Percentiles rank a stretch among this genome's conserved stretches.
phyloP scores from a whole-genome alignment of 1,140 invertebrate genomes.

The Hesperophylax magnus region DNA sequence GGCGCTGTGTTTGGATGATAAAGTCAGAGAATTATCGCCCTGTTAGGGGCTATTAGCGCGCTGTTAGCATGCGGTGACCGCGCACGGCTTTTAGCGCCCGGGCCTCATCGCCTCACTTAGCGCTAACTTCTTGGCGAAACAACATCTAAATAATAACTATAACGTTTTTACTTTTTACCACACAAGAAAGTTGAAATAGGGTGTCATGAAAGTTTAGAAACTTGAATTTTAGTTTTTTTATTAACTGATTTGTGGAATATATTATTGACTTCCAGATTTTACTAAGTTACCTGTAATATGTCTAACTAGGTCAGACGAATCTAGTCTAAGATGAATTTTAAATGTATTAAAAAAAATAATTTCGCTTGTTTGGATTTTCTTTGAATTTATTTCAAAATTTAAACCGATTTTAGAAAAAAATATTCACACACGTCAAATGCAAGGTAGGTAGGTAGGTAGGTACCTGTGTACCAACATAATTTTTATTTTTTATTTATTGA shows the following conservation, averaged over 20 bases:
- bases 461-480: too few species aligned
- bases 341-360: too few species aligned
- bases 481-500: too few species aligned
- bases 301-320: too few species aligned
- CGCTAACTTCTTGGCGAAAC: not conserved
- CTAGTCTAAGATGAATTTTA: too few species aligned
- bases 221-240: not conserved
- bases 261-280: too few species aligned
- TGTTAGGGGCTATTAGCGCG: not conserved
- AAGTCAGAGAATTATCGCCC: slow-evolving; percentile 21
- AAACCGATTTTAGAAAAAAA: too few species aligned
- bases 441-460: too few species aligned
- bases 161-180: not conserved
- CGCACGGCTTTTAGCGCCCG: slow-evolving; percentile 23
- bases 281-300: too few species aligned
- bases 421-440: too few species aligned
- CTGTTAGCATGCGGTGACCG: not conserved
- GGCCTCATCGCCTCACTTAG: not conserved
- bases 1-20: not conserved
- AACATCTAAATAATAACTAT: not conserved
- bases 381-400: too few species aligned
- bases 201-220: not conserved
- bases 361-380: too few species aligned
- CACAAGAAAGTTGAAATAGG: not conserved
- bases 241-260: not conserved